A percentile compares a stretch with the other conserved stretches of the same genome.
These are phyloP conservation scores for Scaptomyza flava DNA, from an alignment of 2,888 invertebrate species.

Conservation along the genomic window DNA sequence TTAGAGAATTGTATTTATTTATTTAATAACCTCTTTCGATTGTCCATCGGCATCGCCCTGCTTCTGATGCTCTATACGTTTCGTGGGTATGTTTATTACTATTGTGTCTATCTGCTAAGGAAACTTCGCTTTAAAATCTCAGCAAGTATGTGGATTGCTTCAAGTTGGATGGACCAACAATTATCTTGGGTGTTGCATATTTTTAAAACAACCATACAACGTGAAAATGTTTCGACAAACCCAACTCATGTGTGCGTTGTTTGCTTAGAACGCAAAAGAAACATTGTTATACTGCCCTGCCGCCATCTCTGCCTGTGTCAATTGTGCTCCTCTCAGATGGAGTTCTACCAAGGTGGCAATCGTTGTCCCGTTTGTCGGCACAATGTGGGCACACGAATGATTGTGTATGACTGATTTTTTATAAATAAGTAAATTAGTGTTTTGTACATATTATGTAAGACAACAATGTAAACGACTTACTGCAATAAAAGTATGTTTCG, in stretches of 20 bases:
- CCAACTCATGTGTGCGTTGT: constrained; percentile 44
- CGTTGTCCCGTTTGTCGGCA: constrained; percentile 60
- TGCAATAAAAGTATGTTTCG: too few species aligned
- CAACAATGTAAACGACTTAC: too few species aligned
- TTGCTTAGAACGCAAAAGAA: constrained; percentile 48
- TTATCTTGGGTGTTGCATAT: constrained; percentile 25
- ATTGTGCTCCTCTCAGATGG: constrained; percentile 38
- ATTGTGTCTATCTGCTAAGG: constrained; percentile 8
- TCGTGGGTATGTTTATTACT: constrained; percentile 47
- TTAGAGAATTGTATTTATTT: constrained; percentile 29
- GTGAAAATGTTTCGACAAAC: neutral
- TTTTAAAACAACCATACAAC: neutral
- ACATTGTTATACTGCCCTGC: constrained; percentile 59
- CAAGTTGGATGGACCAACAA: constrained; percentile 14
- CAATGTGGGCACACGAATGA: constrained; percentile 24
- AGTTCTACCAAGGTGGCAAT: constrained; percentile 4
- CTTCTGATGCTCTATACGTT: constrained; percentile 51
- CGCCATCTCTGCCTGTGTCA: constrained; percentile 64
- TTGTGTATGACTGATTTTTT: constrained; percentile 37
- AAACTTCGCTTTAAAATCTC: constrained; percentile 13
- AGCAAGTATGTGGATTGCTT: neutral
- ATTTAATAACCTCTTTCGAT: constrained; percentile 43
- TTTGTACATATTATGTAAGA: constrained; percentile 12
- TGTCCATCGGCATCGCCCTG: constrained; percentile 48
- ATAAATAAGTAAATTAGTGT: neutral